Percentiles rank a stretch among this genome's conserved stretches.
Conservation (phyloP, 2,888 invertebrate species). For the Drosophila histrio region DNA sequence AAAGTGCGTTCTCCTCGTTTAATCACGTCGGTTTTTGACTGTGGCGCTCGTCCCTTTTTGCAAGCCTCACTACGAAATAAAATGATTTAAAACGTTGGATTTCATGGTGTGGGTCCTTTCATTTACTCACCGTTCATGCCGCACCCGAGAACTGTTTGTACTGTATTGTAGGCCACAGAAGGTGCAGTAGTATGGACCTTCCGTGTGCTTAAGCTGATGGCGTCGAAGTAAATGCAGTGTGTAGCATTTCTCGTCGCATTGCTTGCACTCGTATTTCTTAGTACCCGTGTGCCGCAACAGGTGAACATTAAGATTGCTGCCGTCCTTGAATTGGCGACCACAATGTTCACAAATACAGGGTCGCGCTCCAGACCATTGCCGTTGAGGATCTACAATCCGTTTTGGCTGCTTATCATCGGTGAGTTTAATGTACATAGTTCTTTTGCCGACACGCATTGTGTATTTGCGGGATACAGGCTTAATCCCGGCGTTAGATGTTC, state of each 20-base stretch:
- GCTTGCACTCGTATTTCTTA: constrained; percentile 63
- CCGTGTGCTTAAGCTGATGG: constrained; percentile 67
- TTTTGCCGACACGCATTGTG: constrained; percentile 66
- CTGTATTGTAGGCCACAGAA: constrained; percentile 71
- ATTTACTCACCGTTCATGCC: constrained; percentile 59
- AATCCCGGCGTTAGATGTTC: neutral
- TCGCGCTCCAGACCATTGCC: constrained; percentile 50
- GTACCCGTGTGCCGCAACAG: constrained; percentile 65
- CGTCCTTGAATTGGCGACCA: constrained; percentile 62
- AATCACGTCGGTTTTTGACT: constrained; percentile 68
- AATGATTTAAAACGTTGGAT: neutral
- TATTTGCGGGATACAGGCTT: constrained; percentile 46
- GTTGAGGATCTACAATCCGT: constrained; percentile 65
- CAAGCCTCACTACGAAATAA: constrained; percentile 57
- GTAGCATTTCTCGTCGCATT: constrained; percentile 67
- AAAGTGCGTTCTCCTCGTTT: constrained; percentile 71
- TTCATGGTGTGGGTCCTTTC: neutral
- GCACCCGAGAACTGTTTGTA: constrained; percentile 68
- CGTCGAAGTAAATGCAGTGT: constrained; percentile 61
- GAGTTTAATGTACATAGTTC: constrained; percentile 66
- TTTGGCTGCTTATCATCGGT: constrained; percentile 66
- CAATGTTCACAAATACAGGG: constrained; percentile 71
- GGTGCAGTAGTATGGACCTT: constrained; percentile 65
- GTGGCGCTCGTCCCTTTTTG: constrained; percentile 65
- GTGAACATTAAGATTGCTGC: constrained; percentile 66